Evolutionary conservation across 2,797 vertebrate species (phyloP), one percentile per base, ranked within the genome.

Genomic region (Galaxias olidus): DNA sequence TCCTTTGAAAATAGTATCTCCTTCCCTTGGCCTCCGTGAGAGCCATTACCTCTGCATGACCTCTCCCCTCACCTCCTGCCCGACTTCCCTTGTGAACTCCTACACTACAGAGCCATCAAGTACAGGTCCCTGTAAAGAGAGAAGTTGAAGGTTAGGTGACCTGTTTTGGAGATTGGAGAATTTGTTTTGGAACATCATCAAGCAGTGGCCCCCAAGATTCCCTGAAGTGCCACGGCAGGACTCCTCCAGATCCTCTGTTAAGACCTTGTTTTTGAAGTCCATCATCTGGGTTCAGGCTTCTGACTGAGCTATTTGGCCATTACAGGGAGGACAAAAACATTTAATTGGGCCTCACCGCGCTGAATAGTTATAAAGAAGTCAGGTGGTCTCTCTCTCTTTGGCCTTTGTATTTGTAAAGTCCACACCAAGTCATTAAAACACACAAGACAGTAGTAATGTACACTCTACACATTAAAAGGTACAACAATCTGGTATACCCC

Each of bases 151-250:
- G 78, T 80, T 82, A 46, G 56, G 42, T 19, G 57, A 83, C 77
- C 76, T 71, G 71, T 73, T 69, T 85, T 83, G 76, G 79, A 77
- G 18, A 6, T 14, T 54, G 68, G 71, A 73, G 59, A 78, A 63
- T 79, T 83, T 80, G 68, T 82, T 86, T 86, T 84, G 86, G 85
- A 87, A 67, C 51, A 49, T 81, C 83, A 89, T 84, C 76, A 89
- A 88, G 70, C 66, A n/a, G 15, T 77, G 76, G 69, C 72, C 71
- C 66, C 73, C 40, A 40, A 60, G 69, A 71, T 66, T 50, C 71
- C 46, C 84, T 61, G 50, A 71, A 59, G 68, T 62, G 71, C 65
- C 54, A 59, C 69, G 66, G 72, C 70, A 46, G 72, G 47, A 41
- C 56, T 63, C 76, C 75, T 69, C 83, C 55, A 58, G 81, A 81